Base-by-base conservation (phyloP, 2,113 vertebrate genomes). In the Cyanoramphus novaezelandiae region DNA sequence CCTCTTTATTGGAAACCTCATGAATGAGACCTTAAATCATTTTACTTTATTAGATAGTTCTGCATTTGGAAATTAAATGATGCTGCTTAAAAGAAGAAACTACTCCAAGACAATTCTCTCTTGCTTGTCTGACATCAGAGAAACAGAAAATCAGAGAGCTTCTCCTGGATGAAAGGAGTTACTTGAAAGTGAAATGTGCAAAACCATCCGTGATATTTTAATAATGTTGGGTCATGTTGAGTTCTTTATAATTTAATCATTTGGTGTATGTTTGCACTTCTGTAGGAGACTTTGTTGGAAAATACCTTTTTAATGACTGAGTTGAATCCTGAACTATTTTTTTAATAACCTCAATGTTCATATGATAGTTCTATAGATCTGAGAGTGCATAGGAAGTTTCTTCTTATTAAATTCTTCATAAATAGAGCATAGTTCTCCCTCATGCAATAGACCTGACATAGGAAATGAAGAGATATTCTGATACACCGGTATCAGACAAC, bases 301-400 rank as follows among this genome's bases (percentile, higher is more conserved):
- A 96, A 97, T 95, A 92, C 84, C 92, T 93, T 96, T 97, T 95
- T 96, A 95, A 92, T 96, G 91, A 96, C 91, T 87, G 82, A 59
- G 79, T 93, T 68, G 82, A 95, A 94, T 76, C 68, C 68, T 84
- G 49, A 95, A 91, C 64, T 93, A 11, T 86, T 76, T 90, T 94
- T 97, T 90, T 94, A 86, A 91, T 97, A 94, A 94, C 43, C 11
- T 93, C 25, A 4, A 2, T 59, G 67, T 82, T 91, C 70, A n/a
- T 87, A 52, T 72, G 75, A 53, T 93, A 65, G 60, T 46, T 91
- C 70, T 80, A 17, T 70, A 90, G 86, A 89, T 88, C 85, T 79
- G 68, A 69, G 41, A 62, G 47, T 62, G 13, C 82, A 31, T 67
- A 33, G 63, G 76, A 94, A 88, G 78, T 84, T 92, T 83, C 52